Base-by-base conservation (phyloP, 2,888 invertebrate species). In the Automeris io region DNA sequence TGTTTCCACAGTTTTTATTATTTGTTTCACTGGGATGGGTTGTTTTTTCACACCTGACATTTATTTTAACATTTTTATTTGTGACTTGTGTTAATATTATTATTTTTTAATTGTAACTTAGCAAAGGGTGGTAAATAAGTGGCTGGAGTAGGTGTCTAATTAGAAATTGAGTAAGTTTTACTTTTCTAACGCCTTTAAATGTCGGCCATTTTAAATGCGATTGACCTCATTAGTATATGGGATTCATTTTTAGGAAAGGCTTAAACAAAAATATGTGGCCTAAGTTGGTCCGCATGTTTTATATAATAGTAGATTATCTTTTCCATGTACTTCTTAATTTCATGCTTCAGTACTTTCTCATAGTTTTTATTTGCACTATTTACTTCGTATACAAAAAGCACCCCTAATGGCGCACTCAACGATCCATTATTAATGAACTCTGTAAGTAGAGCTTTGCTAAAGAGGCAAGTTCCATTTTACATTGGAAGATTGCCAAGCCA, bases 401-500 rank as follows among this genome's bases (percentile, higher is more conserved):
- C 38, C 26, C 45, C 47, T 64, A 61, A 59, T 53, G 59, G 52
- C 49, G 41, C 49, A 47, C 49, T 49, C 46, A 47, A 50, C 51
- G 45, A 63, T 69, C 71, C 70, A 74, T 76, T 76, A 78, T 73
- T 73, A 76, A 78, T 70, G 75, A 67, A 55, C 57, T 52, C 52
- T 43, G 61, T 56, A 61, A 66, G 60, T 59, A 65, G 63, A 56
- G 61, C 51, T 56, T 57, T 56, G 58, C 56, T 59, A 64, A 64
- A 67, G 63, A 57, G 62, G 60, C 61, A 53, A 63, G 65, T 57
- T 64, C 70, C 70, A 79, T 75, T 77, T 57, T 70, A 66, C 65
- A 63, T 79, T 82, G 82, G 82, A 72, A 57, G 42, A 12, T 37
- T 72, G 81, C 82, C 82, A 80, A 63, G 45, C 46, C 49, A 60